Percentiles rank a stretch among this genome's conserved stretches.
Conservation (phyloP, 2,113 vertebrate genomes). For the Ophiodon elongatus region DNA sequence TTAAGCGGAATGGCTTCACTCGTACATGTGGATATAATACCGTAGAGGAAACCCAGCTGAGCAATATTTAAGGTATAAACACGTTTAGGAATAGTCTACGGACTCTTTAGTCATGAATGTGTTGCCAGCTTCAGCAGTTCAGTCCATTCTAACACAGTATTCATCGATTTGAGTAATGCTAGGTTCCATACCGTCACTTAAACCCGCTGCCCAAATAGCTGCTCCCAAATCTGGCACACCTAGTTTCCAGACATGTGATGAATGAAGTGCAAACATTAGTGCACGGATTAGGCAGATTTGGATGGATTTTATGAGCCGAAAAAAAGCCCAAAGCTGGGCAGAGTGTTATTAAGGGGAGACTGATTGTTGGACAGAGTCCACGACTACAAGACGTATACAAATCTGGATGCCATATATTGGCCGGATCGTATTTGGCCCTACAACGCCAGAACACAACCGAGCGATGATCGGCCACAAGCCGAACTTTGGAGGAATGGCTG, state of each 20-base stretch:
- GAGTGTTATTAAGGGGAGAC: not conserved
- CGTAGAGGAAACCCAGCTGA: not conserved
- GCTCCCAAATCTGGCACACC: not conserved
- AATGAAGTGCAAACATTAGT: not conserved
- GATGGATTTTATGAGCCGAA: not conserved
- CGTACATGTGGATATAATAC: too few relatives aligned
- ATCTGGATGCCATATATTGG: not conserved
- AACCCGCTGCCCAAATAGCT: not conserved
- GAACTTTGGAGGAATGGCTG: too few relatives aligned
- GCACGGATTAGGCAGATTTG: not conserved
- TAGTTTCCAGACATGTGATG: not conserved
- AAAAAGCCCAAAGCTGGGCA: not conserved
- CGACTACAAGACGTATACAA: constrained; percentile 2
- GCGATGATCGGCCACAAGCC: too few relatives aligned
- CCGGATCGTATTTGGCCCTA: not conserved
- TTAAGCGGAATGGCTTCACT: not conserved
- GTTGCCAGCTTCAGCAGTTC: not conserved
- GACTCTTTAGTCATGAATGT: not conserved
- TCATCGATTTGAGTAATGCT: not conserved
- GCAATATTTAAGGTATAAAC: not conserved
- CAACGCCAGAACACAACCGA: not conserved
- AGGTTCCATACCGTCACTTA: too few relatives aligned
- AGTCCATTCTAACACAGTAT: not conserved
- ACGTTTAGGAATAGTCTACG: not conserved
- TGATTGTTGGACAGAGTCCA: not conserved